phyloP scores from a whole-genome alignment of 2,888 invertebrate species.

The Drosophila siamana region DNA sequence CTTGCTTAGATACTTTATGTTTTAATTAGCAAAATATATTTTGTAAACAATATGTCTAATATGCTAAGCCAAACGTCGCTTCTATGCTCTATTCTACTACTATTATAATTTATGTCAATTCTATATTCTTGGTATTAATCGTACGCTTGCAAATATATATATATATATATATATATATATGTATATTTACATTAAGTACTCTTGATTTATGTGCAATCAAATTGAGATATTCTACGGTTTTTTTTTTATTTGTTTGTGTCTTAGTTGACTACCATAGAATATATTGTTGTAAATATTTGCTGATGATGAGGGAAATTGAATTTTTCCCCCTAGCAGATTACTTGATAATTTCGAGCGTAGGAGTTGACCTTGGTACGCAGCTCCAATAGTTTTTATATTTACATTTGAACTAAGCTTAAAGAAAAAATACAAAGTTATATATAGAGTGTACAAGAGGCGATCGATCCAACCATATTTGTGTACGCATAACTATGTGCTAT shows the following conservation, averaged over 20 bases:
- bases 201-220: slow-evolving; percentile 4
- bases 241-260: too few relatives aligned
- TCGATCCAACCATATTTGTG: slow-evolving; percentile 12
- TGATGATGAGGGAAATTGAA: not conserved
- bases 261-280: not conserved
- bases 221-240: not conserved
- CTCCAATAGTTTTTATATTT: slow-evolving; percentile 26
- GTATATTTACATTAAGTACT: not conserved
- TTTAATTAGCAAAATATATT: slow-evolving; percentile 17
- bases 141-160: not conserved
- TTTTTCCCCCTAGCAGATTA: not conserved
- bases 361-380: slow-evolving; percentile 10
- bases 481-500: slow-evolving; percentile 33
- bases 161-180: not conserved
- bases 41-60: not conserved
- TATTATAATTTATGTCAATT: not conserved
- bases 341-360: not conserved
- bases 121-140: not conserved
- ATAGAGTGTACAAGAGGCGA: slow-evolving; percentile 19
- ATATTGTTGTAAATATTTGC: slow-evolving; percentile 16
- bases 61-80: not conserved
- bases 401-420: slow-evolving; percentile 38
- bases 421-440: slow-evolving; percentile 5
- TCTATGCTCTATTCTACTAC: slow-evolving; percentile 26
- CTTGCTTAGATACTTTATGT: slow-evolving; percentile 15